Evolutionary conservation across 2,888 invertebrate genomes (phyloP).

Genomic region (Drosophila nr. fundita): DNA sequence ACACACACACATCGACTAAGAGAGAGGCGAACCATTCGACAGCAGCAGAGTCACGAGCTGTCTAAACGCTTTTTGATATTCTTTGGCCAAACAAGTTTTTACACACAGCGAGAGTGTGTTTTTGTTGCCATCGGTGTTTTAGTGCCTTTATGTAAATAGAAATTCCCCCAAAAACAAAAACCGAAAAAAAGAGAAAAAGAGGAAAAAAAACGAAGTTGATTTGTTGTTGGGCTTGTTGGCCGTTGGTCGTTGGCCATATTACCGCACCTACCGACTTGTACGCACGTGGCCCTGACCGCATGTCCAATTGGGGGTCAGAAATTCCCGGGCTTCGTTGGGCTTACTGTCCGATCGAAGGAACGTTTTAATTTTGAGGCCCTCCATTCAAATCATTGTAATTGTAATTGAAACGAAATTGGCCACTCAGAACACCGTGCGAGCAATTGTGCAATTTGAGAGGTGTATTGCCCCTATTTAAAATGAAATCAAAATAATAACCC

Average conservation of each 20-base stretch:
- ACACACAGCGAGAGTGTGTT: conserved; percentile 10
- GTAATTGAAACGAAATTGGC: conserved; percentile 68
- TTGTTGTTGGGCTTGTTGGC: conserved; percentile 7
- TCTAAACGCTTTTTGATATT: conserved; percentile 56
- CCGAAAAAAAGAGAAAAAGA: not conserved
- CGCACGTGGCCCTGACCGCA: conserved; percentile 55
- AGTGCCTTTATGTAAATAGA: conserved; percentile 45
- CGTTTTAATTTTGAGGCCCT: conserved; percentile 31
- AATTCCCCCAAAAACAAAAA: conserved; percentile 8
- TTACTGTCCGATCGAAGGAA: conserved; percentile 40
- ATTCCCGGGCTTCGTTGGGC: not conserved
- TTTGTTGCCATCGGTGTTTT: conserved; percentile 5
- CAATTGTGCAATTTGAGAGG: conserved; percentile 11
- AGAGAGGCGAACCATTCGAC: not conserved
- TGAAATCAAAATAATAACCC: not conserved
- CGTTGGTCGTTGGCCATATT: not conserved
- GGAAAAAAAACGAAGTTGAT: not conserved
- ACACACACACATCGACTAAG: not conserved
- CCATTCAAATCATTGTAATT: conserved; percentile 64
- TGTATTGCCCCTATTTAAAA: not conserved
- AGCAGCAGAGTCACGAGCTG: conserved; percentile 28
- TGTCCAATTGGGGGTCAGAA: conserved; percentile 38
- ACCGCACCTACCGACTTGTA: conserved; percentile 1
- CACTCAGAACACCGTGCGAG: conserved; percentile 6
- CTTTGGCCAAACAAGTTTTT: conserved; percentile 43